Base-by-base conservation (phyloP, 2,797 vertebrate species). In the Trachops cirrhosus region DNA sequence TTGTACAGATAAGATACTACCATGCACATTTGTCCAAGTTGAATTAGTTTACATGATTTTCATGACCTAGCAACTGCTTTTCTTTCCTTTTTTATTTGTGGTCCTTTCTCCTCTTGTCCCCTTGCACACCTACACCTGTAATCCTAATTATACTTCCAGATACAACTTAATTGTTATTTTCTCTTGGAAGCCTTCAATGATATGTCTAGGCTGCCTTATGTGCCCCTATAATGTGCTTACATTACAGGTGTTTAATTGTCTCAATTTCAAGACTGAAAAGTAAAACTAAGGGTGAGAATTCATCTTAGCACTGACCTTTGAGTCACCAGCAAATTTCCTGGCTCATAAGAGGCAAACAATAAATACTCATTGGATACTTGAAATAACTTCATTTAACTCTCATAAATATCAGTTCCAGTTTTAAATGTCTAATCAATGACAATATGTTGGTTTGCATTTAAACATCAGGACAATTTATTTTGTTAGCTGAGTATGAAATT, bases 351-450 rank as follows among this genome's bases (percentile, higher is more conserved):
- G 5, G 37, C n/a, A 89, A 10, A 86, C 52, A 73, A 21, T 50
- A 95, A 86, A 95, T 87, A 85, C 10, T 83, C 68, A 96, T 26
- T 80, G 46, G 10, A 84, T 77, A 86, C 41, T 67, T 86, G 57
- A 84, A 96, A 83, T 83, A 92, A 86, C 68, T 85, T 93, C 46
- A 92, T 54, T 95, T 92, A 92, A 79, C 67, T 91, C 94, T 89
- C 71, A 92, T 85, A 96, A 91, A 95, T 91, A 89, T 68, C 64
- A 95, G n/a, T 73, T 87, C 11, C 67, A 91, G 41, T 50, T 93
- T 97, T 89, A 91, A 96, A 89, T 93, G 70, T 78, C 80, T 91
- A 95, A 83, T 80, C 91, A 90, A 21, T 85, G 57, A 50, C 50
- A 73, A 71, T 52, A 18, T 93, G 44, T 50, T 90, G 3, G 57